Conservation (phyloP, 2,888 invertebrate species). For the Theretra japonica region DNA sequence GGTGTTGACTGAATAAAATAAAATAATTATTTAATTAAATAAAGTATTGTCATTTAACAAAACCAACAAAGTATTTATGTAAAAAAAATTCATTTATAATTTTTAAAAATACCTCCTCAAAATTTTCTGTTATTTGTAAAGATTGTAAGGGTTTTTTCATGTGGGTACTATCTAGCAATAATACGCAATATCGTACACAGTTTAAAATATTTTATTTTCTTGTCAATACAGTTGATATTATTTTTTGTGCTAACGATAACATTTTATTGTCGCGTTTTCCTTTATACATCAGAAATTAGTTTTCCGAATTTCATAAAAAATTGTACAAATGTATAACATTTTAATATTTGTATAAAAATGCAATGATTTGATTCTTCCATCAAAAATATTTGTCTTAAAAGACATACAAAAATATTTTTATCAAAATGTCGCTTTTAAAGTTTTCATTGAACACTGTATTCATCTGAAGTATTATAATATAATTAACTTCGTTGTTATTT, state of each 20-base stretch:
- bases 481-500: constrained; percentile 44
- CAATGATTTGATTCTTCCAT: background rate
- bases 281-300: background rate
- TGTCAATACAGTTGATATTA: constrained; percentile 68
- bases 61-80: no score
- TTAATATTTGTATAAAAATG: background rate
- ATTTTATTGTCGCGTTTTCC: constrained; percentile 38
- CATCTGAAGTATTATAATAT: constrained; percentile 38
- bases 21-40: no score
- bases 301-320: background rate
- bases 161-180: constrained; percentile 16
- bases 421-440: constrained; percentile 33
- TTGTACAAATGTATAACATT: constrained; percentile 9
- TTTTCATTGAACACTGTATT: constrained; percentile 33
- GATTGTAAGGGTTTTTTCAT: no score
- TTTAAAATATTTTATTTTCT: constrained; percentile 64
- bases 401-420: constrained; percentile 40
- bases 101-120: no score
- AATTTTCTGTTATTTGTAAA: no score
- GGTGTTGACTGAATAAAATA: no score
- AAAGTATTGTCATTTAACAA: no score
- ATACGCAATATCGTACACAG: constrained; percentile 39
- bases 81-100: no score
- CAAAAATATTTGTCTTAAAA: constrained; percentile 11
- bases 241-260: constrained; percentile 49